Base-by-base conservation (phyloP, 1,140 invertebrate species). In the Spodoptera litura region DNA sequence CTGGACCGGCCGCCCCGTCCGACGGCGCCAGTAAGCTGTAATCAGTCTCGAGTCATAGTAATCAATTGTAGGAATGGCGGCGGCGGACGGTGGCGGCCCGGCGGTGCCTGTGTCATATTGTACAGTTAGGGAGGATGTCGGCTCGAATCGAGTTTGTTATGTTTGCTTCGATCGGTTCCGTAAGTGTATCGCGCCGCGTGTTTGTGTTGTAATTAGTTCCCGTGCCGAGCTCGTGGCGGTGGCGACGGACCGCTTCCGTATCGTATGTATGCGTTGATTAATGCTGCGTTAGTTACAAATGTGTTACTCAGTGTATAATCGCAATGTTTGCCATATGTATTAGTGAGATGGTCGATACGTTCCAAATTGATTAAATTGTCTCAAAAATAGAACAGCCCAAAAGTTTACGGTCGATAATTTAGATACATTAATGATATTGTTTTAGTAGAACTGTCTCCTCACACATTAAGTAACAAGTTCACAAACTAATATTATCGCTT, bases 401-500 rank as follows among this genome's bases (percentile, higher is more conserved):
- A 79, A 80, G 76, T 70, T 80, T 80, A 68, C 76, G 80, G 52
- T 82, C 79, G 81, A 59, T 81, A 74, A 73, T 81, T 78, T 82
- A 80, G 78, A 75, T 81, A 78, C 80, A 35, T 79, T 83, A 73
- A 81, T 44, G 38, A 44, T 78, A 81, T 35, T 81, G 62, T 84
- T 79, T 66, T 52, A 78, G 81, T 81, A 81, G 76, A 82, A 82
- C 81, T 86, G 81, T 85, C 82, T 81, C 80, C 81, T 85, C 81
- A 85, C 80, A 76, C 83, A 85, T 87, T 0, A 85, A 79, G 87
- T 92, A 93, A 94, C 88, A 91, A 85, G 89, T 93, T 94, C 91
- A 94, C 92, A 93, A 93, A 93, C 93, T 94, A 94, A 92, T 92
- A 82, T 87, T 91, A 80, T 83, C 77, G 91, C 91, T 94, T 93